Conservation (phyloP, 2,113 vertebrate species). For the Miniopterus natalensis region DNA sequence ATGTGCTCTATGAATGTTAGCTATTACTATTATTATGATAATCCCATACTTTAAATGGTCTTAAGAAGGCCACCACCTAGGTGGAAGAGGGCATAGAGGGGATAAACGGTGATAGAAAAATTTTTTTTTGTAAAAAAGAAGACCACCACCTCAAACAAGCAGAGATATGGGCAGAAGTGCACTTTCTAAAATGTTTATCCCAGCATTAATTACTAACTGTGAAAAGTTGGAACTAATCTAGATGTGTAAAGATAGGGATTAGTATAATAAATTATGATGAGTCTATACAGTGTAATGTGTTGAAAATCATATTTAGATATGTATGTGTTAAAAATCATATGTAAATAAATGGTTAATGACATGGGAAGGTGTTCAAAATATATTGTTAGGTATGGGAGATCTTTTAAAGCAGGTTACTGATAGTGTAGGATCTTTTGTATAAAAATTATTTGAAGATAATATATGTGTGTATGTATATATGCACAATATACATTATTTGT, state of each 20-base stretch:
- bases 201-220: neutral
- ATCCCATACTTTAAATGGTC: neutral
- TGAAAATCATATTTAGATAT: neutral
- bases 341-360: constrained; percentile 3
- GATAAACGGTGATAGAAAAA: too few relatives aligned
- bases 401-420: neutral
- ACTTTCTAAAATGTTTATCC: neutral
- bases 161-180: neutral
- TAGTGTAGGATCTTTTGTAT: neutral
- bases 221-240: neutral
- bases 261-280: neutral
- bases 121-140: too few relatives aligned
- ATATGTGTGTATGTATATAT: neutral
- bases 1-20: neutral
- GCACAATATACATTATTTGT: neutral
- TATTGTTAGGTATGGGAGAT: neutral
- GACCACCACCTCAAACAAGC: neutral
- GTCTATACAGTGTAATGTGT: neutral
- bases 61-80: neutral
- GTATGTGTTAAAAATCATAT: neutral
- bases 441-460: constrained; percentile 10
- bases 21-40: neutral
- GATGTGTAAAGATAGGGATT: neutral
- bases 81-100: too few relatives aligned
- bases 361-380: constrained; percentile 6